Evolutionary conservation across 2,113 vertebrate genomes (phyloP).

Genomic region (Thalassarche chlororhynchos): DNA sequence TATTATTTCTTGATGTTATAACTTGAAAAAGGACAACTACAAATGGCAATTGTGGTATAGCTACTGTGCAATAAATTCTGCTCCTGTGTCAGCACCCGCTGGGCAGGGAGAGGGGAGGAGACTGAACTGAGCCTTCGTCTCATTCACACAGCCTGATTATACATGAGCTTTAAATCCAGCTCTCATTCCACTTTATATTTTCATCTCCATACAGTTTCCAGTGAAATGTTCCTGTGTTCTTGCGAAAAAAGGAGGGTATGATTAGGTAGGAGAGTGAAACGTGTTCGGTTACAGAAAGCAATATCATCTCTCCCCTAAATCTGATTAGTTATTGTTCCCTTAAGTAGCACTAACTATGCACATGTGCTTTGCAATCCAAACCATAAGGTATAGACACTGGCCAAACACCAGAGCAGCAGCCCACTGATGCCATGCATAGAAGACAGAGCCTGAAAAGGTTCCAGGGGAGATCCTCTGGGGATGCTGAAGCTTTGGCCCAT

Average conservation of each 20-base stretch:
- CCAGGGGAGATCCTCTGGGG: background rate
- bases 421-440: background rate
- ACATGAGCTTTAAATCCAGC: background rate
- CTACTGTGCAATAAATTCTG: background rate
- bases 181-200: slow-evolving; percentile 6
- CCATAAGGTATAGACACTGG: background rate
- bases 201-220: background rate
- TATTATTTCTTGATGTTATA: background rate
- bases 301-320: background rate
- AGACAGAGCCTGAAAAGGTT: background rate
- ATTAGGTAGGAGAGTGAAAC: background rate
- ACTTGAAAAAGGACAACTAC: background rate
- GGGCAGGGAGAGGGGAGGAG: background rate
- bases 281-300: background rate
- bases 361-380: background rate
- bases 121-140: background rate
- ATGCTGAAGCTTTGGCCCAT: background rate
- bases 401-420: background rate
- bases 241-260: background rate
- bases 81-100: background rate
- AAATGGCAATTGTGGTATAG: background rate
- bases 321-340: slow-evolving; percentile 37
- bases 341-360: background rate
- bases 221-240: slow-evolving; percentile 17
- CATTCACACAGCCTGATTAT: background rate